Conservation (phyloP, 2,113 vertebrate species). For the Melanerpes formicivorus region DNA sequence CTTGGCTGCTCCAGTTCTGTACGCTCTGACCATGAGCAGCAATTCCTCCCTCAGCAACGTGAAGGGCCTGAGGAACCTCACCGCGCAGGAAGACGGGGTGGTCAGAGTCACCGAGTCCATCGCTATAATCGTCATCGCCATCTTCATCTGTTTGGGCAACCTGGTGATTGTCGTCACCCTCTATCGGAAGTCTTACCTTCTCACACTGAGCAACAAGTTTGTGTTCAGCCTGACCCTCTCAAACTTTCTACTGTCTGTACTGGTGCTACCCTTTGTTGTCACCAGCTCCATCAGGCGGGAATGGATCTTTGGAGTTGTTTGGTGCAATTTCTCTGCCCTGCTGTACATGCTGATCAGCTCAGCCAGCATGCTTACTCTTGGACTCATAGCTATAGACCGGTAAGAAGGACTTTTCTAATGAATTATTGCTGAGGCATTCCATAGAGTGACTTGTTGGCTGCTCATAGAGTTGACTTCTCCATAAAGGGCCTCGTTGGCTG, state of each 20-base stretch:
- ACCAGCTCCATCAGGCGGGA: conserved; percentile 88
- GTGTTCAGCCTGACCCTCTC: conserved; percentile 97
- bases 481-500: neutral
- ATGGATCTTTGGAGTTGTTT: conserved; percentile 97
- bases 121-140: conserved; percentile 87
- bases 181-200: conserved; percentile 93
- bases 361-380: conserved; percentile 96
- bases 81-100: conserved; percentile 53
- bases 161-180: conserved; percentile 90
- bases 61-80: conserved; percentile 78
- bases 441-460: neutral
- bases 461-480: neutral
- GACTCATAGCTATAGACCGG: conserved; percentile 95
- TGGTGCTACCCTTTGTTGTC: conserved; percentile 93
- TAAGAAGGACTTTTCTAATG: conserved; percentile 61
- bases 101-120: conserved; percentile 82
- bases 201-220: conserved; percentile 98
- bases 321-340: conserved; percentile 97
- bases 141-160: conserved; percentile 93
- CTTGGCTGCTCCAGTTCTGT: conserved; percentile 49
- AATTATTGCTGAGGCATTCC: neutral
- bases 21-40: conserved; percentile 87
- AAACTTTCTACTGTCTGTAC: conserved; percentile 90
- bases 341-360: conserved; percentile 97
- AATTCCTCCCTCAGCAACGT: conserved; percentile 81